Evolutionary conservation across 1,140 invertebrate species (phyloP), one percentile per base, ranked within the genome.

Genomic region (Drosophila sproati): DNA sequence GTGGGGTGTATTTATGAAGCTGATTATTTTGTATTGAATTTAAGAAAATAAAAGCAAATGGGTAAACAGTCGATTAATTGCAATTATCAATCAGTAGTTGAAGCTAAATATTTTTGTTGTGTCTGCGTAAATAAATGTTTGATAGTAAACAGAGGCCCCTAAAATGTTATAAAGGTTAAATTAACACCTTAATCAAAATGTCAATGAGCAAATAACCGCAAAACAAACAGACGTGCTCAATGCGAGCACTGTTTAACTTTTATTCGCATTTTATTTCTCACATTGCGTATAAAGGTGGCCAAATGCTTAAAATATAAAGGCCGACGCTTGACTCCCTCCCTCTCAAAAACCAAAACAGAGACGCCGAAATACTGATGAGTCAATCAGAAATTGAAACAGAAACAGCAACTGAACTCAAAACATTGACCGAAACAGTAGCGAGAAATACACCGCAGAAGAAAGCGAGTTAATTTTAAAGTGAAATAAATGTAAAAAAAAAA

Each of bases 111-210:
- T 41, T 45, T 51, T 55, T 41, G 47, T 47, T 54, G 51, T 29
- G 51, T 59, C 66, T 72, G n/a, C 3, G 51, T 68, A 61, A 66
- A 62, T 72, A 74, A 68, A 69, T 78, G 34, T 62, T 50, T 8
- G 43, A 59, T 77, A 70, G 80, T 74, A 89, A 85, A 83, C 74
- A 85, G 74, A 74, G 29, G 43, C 20, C 51, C 60, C 34, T 59
- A 39, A 52, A 52, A 54, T 45, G 57, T n/a, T 43, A 74, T 56
- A 80, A 71, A 77, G 80, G 77, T 89, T 68, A 73, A 54, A 79
- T 80, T 73, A 83, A 63, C 85, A 80, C 74, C 77, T 81, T 89
- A 77, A 88, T 88, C 85, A 88, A 88, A 89, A 88, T 88, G 85
- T 89, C 85, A 88, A 89, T 85, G 78, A 88, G 85, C 85, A 85